Conservation (phyloP, 2,888 invertebrate genomes). For the Drosophila paranaensis region DNA sequence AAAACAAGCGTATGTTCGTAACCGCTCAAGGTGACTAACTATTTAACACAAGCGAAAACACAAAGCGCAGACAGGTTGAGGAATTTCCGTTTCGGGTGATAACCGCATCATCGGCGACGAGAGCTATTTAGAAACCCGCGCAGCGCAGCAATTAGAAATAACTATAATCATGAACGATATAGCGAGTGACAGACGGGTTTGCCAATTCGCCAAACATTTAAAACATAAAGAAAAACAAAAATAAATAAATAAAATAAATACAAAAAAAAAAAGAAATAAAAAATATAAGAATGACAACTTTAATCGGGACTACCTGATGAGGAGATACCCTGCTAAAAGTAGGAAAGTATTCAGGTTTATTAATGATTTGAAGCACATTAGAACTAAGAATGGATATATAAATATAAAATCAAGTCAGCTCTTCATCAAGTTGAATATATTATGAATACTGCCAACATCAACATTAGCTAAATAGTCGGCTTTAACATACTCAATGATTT, state of each 20-base stretch:
- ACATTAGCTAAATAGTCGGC: too few species aligned
- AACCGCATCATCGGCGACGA: conserved; percentile 38
- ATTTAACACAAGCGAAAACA: conserved; percentile 34
- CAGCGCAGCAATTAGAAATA: conserved; percentile 39
- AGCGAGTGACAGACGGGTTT: conserved; percentile 51
- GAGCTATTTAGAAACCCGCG: conserved; percentile 27
- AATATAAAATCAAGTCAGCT: background rate
- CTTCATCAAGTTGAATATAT: background rate
- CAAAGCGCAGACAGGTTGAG: conserved; percentile 34
- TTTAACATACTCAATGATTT: background rate
- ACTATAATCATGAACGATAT: conserved; percentile 33
- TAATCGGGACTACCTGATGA: background rate
- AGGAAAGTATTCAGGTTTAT: background rate
- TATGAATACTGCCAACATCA: background rate
- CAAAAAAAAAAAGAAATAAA: background rate
- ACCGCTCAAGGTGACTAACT: conserved; percentile 49
- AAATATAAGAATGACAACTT: background rate
- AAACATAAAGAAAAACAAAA: background rate
- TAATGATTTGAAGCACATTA: background rate
- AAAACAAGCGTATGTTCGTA: conserved; percentile 38
- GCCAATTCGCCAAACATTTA: conserved; percentile 19
- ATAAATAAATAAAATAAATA: too few species aligned
- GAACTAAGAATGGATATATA: background rate
- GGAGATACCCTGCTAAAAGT: background rate
- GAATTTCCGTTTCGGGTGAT: conserved; percentile 61